Evolutionary conservation across 2,888 invertebrate species (phyloP), one percentile per base, ranked within the genome.

Genomic region (Meta bourneti): DNA sequence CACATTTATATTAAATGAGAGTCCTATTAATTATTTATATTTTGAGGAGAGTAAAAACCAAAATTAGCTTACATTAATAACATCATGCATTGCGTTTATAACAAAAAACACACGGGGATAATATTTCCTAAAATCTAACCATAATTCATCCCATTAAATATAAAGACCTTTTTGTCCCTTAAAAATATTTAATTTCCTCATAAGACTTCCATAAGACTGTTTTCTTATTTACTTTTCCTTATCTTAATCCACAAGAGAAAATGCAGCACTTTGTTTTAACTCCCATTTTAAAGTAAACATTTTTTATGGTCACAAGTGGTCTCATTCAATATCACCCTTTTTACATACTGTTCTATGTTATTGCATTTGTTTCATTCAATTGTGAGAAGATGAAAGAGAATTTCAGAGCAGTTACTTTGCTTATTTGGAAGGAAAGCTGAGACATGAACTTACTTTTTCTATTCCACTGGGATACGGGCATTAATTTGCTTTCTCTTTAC

Each of bases 351-450:
- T 16, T 9, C 0, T 61, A 9, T 61, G 61, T 61, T 61, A 61
- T 61, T 9, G 61, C 11, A 61, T 61, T 61, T 61, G 61, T 61
- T 61, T 61, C 61, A 16, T 79, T 54, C 79, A 61, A 79, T 61
- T 61, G 79, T 20, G 20, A 20, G 34, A 34, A 79, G 61, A 61
- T 79, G 54, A 61, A 79, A 79, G 79, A 54, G 61, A 79, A 61
- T 79, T 61, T 54, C 54, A 61, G 61, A 61, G 61, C 54, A 79
- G 79, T 61, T 61, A 16, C 61, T 61, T 79, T 61, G 61, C 54
- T 61, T 34, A 79, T 20, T 61, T 34, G 34, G 54, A 61, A 79
- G 54, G 34, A 34, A 9, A 34, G 54, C 19, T 16, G 16, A 20
- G 34, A 20, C 13, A 13, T 16, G 13, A 16, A 20, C 34, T 8